Evolutionary conservation across 2,888 invertebrate genomes (phyloP), one percentile per base, ranked within the genome.

Genomic region (Machimus atricapillus): DNA sequence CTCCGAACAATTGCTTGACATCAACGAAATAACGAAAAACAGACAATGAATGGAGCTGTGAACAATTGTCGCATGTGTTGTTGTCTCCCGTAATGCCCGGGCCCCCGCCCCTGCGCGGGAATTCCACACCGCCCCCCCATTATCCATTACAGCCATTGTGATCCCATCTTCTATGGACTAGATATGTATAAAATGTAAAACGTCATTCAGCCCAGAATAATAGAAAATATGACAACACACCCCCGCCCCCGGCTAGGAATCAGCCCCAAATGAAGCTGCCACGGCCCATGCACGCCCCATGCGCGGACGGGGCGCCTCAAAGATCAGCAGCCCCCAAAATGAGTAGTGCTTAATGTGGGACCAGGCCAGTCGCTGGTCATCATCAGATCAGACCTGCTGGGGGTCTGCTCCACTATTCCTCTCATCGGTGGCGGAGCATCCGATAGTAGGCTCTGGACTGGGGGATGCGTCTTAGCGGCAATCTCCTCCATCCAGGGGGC

Each of bases 31-130:
- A 81, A 79, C 87, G 37, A 85, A 85, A 87, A 78, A 74, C 79
- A 85, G 83, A 87, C 87, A 87, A 87, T 86, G 86, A 73, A 81
- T 79, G 85, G 56, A 52, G 86, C 52, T 58, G 77, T 78, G 85
- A 87, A 81, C 87, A 87, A 85, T 87, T 85, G 87, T 73, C 66
- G 73, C 76, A 85, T 87, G 85, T 87, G 85, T 87, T 78, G 73
- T 74, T 83, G 81, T 87, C 85, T 86, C 52, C 78, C 78, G 78
- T 77, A 76, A 77, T 56, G 46, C 52, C 77, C 34, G 52, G 34
- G 16, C 46, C 66, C 66, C 52, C n/a, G 34, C 73, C 73, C 37
- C 56, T 23, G 19, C 78, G 16, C 40, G n/a, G 23, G 37, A 31
- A 58, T 86, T 58, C 78, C 77, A 77, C 34, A 76, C 76, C 52